These are phyloP conservation scores for Drosophila peninsularis DNA, from an alignment of 2,888 invertebrate genomes.

Conservation along the genomic window DNA sequence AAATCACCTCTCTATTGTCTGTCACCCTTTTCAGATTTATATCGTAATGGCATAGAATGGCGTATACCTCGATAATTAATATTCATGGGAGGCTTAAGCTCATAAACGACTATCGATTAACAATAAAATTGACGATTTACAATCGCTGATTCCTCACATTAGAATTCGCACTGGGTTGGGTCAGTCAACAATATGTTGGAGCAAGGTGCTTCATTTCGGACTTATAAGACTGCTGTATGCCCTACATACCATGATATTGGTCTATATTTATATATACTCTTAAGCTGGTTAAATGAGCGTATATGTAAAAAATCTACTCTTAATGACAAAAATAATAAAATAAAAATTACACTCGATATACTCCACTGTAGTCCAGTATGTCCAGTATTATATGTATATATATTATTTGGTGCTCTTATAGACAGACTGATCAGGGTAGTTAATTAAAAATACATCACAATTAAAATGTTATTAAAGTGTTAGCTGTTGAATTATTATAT, in stretches of 20 bases:
- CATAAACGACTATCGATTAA: conserved; percentile 66
- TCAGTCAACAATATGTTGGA: background rate
- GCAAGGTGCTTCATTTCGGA: background rate
- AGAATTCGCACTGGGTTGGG: conserved; percentile 20
- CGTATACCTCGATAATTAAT: conserved; percentile 44
- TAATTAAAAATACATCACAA: too few relatives aligned
- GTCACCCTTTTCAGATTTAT: conserved; percentile 29
- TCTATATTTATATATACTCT: background rate
- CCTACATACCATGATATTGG: background rate
- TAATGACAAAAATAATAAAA: too few relatives aligned
- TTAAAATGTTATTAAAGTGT: too few relatives aligned
- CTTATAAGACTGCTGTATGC: background rate
- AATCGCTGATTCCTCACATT: conserved; percentile 38
- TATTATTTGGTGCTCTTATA: background rate
- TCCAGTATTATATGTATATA: too few relatives aligned
- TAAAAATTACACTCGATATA: too few relatives aligned
- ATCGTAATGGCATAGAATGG: conserved; percentile 4
- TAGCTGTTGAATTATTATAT: too few relatives aligned
- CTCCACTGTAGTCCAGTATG: too few relatives aligned
- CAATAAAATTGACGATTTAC: conserved; percentile 68
- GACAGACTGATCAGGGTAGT: background rate
- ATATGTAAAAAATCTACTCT: background rate
- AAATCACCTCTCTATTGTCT: conserved; percentile 64
- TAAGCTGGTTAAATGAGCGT: background rate
- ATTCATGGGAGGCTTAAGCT: conserved; percentile 58